Base-by-base conservation (phyloP, 2,888 invertebrate genomes). In the Troglohyphantes excavatus region DNA sequence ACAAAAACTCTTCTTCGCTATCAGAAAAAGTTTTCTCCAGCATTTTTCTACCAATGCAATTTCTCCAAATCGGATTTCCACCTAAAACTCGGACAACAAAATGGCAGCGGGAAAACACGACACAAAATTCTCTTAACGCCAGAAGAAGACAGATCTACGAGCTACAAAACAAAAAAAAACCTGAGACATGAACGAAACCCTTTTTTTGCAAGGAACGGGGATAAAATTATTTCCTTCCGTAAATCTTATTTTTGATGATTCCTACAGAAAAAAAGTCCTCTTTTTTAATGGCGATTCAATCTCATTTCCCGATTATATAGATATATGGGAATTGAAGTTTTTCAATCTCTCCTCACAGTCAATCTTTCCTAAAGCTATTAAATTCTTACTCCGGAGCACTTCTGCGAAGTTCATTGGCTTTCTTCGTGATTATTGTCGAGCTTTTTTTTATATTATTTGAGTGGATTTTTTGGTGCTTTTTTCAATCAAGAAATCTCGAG, bases 251-350 rank as follows among this genome's bases (percentile, higher is more conserved):
- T 79, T 39, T 72, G 78, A 68, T 79, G 78, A 86, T 61, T 43
- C 23, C 61, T 59, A 61, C n/a, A n/a, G 33, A 61, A 53, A 53
- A 61, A 43, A 72, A 72, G 46, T 72, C 43, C 13, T 19, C 19
- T 79, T 61, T 63, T 78, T 86, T 86, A 86, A 86, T 79, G 61
- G 63, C 86, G 43, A 79, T 86, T 79, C 86, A 86, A 86, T 86
- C 78, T 79, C 72, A 86, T 86, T 86, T 86, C 61, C 26, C 86
- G 78, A 86, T 86, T 86, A 86, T 63, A 86, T 70, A 70, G 53
- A 78, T 86, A 78, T 72, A 61, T 11, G 39, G 0, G 59, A 46
- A n/a, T 3, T 23, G 11, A n/a, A 46, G 75, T 76, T 76, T 70
- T 59, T 68, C 46, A 53, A 67, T 27, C 68, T 65, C 43, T 65